phyloP scores from a whole-genome alignment of 2,113 vertebrate species.

The Emydocephalus ijimae region DNA sequence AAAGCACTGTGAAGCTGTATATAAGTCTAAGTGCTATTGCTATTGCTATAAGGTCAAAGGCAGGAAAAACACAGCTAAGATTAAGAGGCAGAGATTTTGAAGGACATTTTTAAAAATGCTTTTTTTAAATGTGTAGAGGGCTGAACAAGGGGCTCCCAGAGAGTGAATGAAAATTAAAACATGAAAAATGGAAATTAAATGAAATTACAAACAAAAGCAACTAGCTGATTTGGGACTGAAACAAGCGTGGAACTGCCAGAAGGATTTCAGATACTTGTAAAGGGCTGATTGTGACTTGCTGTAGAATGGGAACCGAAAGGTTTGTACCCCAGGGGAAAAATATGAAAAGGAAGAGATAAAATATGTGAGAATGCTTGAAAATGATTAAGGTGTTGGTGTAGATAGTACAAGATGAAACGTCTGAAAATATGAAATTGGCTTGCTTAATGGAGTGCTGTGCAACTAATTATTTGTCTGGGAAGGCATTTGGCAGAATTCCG shows the following conservation, averaged over 20 bases:
- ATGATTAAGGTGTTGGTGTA: neutral
- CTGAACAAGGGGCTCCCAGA: neutral
- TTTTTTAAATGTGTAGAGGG: neutral
- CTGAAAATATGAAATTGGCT: neutral
- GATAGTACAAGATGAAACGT: neutral
- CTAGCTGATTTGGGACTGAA: neutral
- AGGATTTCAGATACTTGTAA: neutral
- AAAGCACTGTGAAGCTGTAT: too few relatives aligned
- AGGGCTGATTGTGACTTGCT: neutral
- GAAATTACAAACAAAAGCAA: neutral
- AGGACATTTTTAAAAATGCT: neutral
- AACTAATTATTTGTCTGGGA: neutral
- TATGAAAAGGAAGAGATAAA: neutral
- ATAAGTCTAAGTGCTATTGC: too few relatives aligned
- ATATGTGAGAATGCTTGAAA: neutral
- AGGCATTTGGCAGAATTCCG: neutral
- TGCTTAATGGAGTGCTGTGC: neutral
- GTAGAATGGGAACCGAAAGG: neutral
- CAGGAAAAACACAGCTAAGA: neutral
- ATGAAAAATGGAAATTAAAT: too few relatives aligned
- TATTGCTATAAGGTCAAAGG: neutral
- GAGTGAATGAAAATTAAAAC: neutral
- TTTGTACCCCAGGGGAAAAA: neutral
- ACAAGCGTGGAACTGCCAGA: neutral
- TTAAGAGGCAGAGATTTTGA: neutral